Conservation (phyloP, 1,140 invertebrate genomes). For the Drosophila nannoptera region DNA sequence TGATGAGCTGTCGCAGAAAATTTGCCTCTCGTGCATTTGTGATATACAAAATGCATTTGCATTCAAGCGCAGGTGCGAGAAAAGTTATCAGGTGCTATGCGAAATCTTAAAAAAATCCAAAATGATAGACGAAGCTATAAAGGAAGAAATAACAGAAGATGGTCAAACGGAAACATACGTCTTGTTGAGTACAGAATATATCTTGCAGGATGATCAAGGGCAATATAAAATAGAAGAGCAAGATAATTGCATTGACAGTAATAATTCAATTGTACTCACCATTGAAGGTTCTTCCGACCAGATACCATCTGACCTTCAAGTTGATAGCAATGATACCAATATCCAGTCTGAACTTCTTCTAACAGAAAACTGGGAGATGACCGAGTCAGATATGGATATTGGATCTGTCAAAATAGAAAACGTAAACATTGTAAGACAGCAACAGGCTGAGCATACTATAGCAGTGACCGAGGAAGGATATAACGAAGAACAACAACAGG, state of each 20-base stretch:
- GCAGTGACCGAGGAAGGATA: neutral
- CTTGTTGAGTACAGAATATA: neutral
- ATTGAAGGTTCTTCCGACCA: neutral
- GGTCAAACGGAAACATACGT: slow-evolving; percentile 2
- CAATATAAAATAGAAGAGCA: neutral
- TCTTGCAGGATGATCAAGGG: neutral
- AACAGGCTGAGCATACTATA: neutral
- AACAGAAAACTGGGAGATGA: slow-evolving; percentile 24
- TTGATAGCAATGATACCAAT: neutral
- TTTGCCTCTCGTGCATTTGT: slow-evolving; percentile 26
- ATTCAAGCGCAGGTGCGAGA: slow-evolving; percentile 27
- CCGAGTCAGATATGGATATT: slow-evolving; percentile 12
- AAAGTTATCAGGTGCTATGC: slow-evolving; percentile 10
- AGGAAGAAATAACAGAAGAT: neutral
- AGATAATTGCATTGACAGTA: neutral
- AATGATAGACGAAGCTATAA: neutral
- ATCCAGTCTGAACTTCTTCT: slow-evolving; percentile 12
- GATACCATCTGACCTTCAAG: neutral
- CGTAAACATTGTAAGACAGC: neutral
- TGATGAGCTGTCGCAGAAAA: slow-evolving; percentile 22
- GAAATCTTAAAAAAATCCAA: neutral
- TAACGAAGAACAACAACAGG: neutral
- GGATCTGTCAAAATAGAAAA: slow-evolving; percentile 21
- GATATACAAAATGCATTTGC: slow-evolving; percentile 19
- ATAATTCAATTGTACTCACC: neutral